phyloP scores from a whole-genome alignment of 2,113 vertebrate species.

The Campylorhamphus procurvoides region DNA sequence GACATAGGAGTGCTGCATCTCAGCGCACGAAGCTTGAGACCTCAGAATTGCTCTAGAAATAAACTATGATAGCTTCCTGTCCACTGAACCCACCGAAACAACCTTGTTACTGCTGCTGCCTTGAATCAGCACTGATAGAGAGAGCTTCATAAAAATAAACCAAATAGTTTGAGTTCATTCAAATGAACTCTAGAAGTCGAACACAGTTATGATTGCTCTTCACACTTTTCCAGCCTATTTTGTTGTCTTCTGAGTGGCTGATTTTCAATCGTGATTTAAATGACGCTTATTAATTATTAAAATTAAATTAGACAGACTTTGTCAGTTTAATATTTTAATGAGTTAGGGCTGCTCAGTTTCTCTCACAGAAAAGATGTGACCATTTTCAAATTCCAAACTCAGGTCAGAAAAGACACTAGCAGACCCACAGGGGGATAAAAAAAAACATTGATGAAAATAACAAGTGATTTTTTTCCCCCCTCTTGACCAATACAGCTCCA shows the following conservation, averaged over 20 bases:
- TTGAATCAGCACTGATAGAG: background rate
- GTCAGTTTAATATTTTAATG: background rate
- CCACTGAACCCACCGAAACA: background rate
- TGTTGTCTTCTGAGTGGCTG: background rate
- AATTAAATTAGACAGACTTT: background rate
- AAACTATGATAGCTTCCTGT: background rate
- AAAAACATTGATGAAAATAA: background rate
- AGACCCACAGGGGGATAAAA: background rate
- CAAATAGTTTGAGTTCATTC: background rate
- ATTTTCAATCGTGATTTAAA: background rate
- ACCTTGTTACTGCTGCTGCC: background rate
- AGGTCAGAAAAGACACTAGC: background rate
- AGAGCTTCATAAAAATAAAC: background rate
- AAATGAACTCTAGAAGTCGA: background rate
- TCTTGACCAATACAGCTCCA: background rate
- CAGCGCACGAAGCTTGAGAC: fast-evolving
- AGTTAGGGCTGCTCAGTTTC: background rate
- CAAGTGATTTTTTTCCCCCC: background rate
- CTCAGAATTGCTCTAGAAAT: background rate
- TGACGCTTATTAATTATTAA: background rate
- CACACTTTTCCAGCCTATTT: background rate
- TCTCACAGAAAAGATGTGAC: background rate
- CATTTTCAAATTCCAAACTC: background rate
- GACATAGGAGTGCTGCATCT: background rate
- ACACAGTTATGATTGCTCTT: background rate